Evolutionary conservation across 1,140 invertebrate genomes (phyloP), one percentile per base, ranked within the genome.

Genomic region (Bombus haemorrhoidalis): DNA sequence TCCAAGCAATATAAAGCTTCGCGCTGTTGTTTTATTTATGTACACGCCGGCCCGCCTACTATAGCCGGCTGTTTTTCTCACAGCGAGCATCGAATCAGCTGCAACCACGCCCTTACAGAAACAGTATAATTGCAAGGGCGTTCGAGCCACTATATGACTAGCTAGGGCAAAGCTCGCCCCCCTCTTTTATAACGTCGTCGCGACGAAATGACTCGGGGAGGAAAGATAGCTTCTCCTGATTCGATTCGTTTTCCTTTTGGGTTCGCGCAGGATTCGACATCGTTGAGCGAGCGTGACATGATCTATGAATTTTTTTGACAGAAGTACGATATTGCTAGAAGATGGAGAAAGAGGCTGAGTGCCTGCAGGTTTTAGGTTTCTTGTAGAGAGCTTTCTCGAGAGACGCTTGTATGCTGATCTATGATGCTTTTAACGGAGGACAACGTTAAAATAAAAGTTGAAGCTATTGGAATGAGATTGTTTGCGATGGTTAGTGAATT

Each of bases 41-140:
- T 91, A 91, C 76, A 77, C 76, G 72, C 81, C 68, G 83, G 18
- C 79, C 84, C 75, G 75, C 71, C 37, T 13, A n/a, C 34, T 13
- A 5, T 34, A 37, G 47, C 57, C 53, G 10, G 57, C 32, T 37
- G 22, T 39, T 68, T 64, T 62, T 69, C 59, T 68, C 53, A 59
- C 57, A 59, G 66, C 34, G 57, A 57, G 53, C 66, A 39, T 86
- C 78, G 91, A 91, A 92, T 92, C 92, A 92, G 90, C 87, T 81
- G 78, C 85, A 88, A 89, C 93, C 93, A 94, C 94, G 93, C 94
- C 93, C 93, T 93, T 93, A 94, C 93, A 93, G 94, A 94, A 94
- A 94, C 93, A 93, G 91, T 89, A 85, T 94, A 94, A 94, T 94
- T 94, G 93, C 91, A 91, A 89, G 93, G 93, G 93, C 91, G 92